These are phyloP conservation scores for Urophycis tenuis DNA, from an alignment of 2,797 vertebrate species.

Conservation along the genomic window DNA sequence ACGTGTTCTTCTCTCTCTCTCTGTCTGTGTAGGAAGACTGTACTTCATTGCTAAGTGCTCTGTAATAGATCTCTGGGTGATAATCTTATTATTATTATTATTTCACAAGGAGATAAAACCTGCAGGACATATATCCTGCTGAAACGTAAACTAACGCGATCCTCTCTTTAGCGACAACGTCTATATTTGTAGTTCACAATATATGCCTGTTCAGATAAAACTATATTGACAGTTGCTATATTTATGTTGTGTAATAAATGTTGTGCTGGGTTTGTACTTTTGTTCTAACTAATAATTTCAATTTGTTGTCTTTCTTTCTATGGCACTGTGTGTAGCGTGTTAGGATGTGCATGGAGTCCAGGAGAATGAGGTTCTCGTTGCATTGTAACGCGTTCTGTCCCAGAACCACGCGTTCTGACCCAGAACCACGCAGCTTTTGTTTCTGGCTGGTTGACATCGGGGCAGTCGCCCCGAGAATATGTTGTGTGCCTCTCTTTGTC, in stretches of 20 bases:
- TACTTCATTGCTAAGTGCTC: conserved; percentile 77
- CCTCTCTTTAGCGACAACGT: conserved; percentile 73
- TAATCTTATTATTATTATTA: conserved; percentile 42
- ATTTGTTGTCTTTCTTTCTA: conserved; percentile 35
- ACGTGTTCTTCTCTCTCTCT: conserved; percentile 69
- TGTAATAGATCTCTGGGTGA: conserved; percentile 74
- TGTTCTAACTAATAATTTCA: conserved; percentile 67
- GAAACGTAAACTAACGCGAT: conserved; percentile 71
- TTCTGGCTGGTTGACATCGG: conserved; percentile 49
- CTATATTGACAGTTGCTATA: conserved; percentile 76
- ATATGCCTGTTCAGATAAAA: conserved; percentile 81
- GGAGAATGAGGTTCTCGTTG: conserved; percentile 36
- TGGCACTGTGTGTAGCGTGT: conserved; percentile 77
- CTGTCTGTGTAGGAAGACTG: conserved; percentile 75
- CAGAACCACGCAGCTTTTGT: too few species aligned
- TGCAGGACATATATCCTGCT: conserved; percentile 78
- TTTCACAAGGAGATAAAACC: conserved; percentile 68
- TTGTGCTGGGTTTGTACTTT: conserved; percentile 79
- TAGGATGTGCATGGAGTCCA: conserved; percentile 55
- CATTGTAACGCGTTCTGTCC: conserved; percentile 59
- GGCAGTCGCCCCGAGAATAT: conserved; percentile 49
- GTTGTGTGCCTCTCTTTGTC: conserved; percentile 68
- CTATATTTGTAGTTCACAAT: conserved; percentile 81
- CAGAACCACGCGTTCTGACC: too few species aligned
- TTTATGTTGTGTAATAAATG: conserved; percentile 93